A percentile compares a stretch with the other conserved stretches of the same genome.
These are phyloP conservation scores for Scaptomyza cyrtandrae DNA, from an alignment of 2,888 invertebrate species.

Conservation along the genomic window DNA sequence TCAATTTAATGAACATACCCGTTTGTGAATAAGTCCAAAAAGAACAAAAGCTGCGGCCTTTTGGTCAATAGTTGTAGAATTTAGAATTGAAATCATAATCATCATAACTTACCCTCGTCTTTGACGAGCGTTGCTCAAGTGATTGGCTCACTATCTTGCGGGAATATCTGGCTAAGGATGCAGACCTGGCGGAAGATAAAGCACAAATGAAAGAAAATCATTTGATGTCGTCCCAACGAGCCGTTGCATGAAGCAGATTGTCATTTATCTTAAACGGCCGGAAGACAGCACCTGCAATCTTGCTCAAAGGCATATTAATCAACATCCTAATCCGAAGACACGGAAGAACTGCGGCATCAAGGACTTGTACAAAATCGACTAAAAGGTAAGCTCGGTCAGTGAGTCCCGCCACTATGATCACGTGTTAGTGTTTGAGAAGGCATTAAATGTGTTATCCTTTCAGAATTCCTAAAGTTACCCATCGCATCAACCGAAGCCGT, in stretches of 20 bases:
- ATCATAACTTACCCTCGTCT: background rate
- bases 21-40: too few species aligned
- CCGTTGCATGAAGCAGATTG: background rate
- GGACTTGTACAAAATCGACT: background rate
- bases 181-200: background rate
- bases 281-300: too few species aligned
- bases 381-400: conserved; percentile 1
- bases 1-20: too few species aligned
- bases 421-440: background rate
- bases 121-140: background rate
- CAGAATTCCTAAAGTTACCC: background rate
- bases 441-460: background rate
- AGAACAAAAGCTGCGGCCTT: too few species aligned
- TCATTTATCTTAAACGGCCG: too few species aligned
- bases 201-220: background rate
- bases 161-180: background rate
- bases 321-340: too few species aligned
- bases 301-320: too few species aligned
- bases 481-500: conserved; percentile 2
- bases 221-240: too few species aligned
- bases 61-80: too few species aligned
- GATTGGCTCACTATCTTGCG: background rate
- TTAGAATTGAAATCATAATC: too few species aligned
- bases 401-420: background rate
- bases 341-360: background rate